Evolutionary conservation across 2,888 invertebrate species (phyloP).

Genomic region (Drosophila falleni): DNA sequence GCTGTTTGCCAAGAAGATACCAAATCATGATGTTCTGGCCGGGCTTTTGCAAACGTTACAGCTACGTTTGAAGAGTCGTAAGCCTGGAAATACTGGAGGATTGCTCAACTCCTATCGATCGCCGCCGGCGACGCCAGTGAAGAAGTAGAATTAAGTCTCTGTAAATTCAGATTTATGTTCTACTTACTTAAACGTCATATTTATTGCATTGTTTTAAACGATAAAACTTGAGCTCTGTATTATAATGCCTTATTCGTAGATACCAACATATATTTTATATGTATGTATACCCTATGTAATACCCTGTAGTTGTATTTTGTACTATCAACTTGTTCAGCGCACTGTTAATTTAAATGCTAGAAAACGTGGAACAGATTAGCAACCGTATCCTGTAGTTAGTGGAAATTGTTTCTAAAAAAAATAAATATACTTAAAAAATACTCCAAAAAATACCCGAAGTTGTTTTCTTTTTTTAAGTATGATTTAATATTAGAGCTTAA

Average conservation of each 20-base stretch:
- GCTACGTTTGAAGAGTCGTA: conserved; percentile 91
- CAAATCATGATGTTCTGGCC: conserved; percentile 95
- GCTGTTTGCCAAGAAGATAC: conserved; percentile 94
- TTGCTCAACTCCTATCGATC: conserved; percentile 79
- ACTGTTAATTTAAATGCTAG: conserved; percentile 70
- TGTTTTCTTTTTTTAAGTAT: conserved; percentile 4
- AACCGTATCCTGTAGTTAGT: conserved; percentile 70
- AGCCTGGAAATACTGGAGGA: conserved; percentile 63
- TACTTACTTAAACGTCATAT: conserved; percentile 55
- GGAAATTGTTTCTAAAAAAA: conserved; percentile 71
- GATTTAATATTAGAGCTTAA: conserved; percentile 19
- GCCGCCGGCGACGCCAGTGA: conserved; percentile 72
- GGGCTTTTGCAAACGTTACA: conserved; percentile 93
- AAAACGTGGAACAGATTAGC: conserved; percentile 37
- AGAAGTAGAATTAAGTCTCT: conserved; percentile 45
- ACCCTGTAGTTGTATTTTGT: conserved; percentile 61
- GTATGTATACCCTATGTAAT: conserved; percentile 16
- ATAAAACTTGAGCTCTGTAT: conserved; percentile 63
- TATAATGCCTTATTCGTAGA: conserved; percentile 49
- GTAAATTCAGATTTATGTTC: conserved; percentile 6
- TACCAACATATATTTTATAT: not conserved
- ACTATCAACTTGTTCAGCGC: conserved; percentile 70
- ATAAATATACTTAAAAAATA: conserved; percentile 18
- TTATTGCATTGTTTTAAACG: conserved; percentile 75
- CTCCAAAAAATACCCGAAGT: conserved; percentile 21